phyloP scores from a whole-genome alignment of 2,797 vertebrate genomes.

The Loris lydekkerianus region DNA sequence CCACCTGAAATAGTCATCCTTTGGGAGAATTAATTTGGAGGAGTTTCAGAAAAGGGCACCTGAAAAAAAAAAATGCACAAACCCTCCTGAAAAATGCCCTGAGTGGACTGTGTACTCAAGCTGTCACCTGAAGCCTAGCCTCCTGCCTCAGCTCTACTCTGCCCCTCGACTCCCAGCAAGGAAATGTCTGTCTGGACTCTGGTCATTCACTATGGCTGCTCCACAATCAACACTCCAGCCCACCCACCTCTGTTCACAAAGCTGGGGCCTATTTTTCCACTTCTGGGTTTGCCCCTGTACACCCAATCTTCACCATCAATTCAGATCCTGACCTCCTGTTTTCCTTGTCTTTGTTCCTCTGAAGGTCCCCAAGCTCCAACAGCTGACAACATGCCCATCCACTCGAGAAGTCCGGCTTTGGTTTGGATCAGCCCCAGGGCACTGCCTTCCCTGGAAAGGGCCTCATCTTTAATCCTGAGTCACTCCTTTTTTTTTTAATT shows the following conservation, averaged over 20 bases:
- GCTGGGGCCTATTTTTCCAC: not conserved
- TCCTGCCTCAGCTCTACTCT: not conserved
- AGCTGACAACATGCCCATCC: not conserved
- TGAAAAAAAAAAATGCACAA: not conserved
- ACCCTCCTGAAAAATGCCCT: not conserved
- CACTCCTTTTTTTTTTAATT: not conserved
- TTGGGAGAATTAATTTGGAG: not conserved
- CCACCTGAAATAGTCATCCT: not conserved
- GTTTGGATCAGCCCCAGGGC: not conserved
- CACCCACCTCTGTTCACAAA: not conserved
- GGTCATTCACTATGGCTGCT: not conserved
- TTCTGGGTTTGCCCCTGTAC: not conserved
- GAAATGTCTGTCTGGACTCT: not conserved
- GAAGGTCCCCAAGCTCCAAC: not conserved
- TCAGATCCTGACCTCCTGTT: not conserved
- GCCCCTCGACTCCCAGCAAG: not conserved
- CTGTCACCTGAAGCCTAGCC: not conserved
- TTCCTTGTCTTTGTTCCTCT: not conserved
- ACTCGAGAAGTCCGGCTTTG: not conserved
- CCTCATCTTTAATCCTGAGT: not conserved
- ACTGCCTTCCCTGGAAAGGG: not conserved
- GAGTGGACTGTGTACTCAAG: not conserved
- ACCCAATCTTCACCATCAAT: not conserved
- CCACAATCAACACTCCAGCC: not conserved
- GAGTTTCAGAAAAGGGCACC: not conserved